Evolutionary conservation across 2,113 vertebrate genomes (phyloP), one percentile per base, ranked within the genome.

Genomic region (Prolemur simus): DNA sequence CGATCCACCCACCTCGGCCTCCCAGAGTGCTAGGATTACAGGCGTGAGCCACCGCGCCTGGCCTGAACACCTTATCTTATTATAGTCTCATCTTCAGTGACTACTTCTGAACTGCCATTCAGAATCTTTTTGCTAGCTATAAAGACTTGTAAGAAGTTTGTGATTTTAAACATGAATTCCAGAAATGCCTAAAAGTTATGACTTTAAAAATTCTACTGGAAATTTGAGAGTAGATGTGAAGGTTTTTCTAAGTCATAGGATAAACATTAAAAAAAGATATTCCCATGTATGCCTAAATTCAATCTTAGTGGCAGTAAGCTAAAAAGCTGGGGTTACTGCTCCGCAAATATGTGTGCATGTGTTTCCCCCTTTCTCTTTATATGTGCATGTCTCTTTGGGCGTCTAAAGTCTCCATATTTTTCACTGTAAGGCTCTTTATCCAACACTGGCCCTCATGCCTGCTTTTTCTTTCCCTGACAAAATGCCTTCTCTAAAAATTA

Each of bases 171-270:
- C 68, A 49, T 74, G 66, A 93, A 92, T 81, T 95, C 77, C 29
- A 95, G 45, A 95, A 96, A 92, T 76, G 52, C 73, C 77, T 85
- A 77, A 14, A 89, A 96, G 15, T n/a, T 92, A 82, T 64, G 6
- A 82, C n/a, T 83, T 84, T 71, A 96, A 92, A 77, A 82, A 37
- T 56, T 69, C 27, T n/a, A 81, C 0, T 90, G 37, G 77, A 94
- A 91, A 80, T 77, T 25, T 95, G 49, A 73, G 49, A 94, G 60
- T 15, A 80, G 64, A 63, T 74, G 8, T 20, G 21, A 78, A 68
- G 5, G 32, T 92, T 94, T 94, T 92, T 90, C 84, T 32, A 29
- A 87, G 89, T 93, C 2, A 84, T 8, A 87, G 54, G 32, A 91
- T 78, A 73, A 85, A 47, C 76, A 49, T 58, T 34, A 9, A 83